Evolutionary conservation across 2,888 invertebrate species (phyloP).

Genomic region (Eupithecia subumbrata): DNA sequence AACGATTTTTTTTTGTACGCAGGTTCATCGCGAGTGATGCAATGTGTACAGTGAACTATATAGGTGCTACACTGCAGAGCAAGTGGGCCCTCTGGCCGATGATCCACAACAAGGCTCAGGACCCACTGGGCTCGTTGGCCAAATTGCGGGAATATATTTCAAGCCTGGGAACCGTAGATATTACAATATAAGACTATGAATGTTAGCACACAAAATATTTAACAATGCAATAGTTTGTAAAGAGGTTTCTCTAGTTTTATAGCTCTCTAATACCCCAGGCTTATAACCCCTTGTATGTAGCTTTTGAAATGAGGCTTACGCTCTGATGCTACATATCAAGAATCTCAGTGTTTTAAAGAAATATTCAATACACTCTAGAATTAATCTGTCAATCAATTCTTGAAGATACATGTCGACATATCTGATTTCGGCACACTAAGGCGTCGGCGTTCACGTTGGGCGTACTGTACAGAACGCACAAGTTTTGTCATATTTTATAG

Average conservation of each 20-base stretch:
- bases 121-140: constrained; percentile 34
- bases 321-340: constrained; percentile 76
- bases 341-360: constrained; percentile 67
- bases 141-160: constrained; percentile 35
- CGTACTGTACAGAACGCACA: constrained; percentile 59
- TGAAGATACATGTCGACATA: constrained; percentile 36
- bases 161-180: constrained; percentile 27
- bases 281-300: constrained; percentile 51
- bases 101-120: constrained; percentile 9
- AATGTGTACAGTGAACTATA: constrained; percentile 74
- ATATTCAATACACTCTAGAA: constrained; percentile 42
- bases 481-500: constrained; percentile 62
- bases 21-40: constrained; percentile 56
- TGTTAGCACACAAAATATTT: constrained; percentile 24
- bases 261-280: constrained; percentile 43
- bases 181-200: constrained; percentile 28
- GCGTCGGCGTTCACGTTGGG: constrained; percentile 60
- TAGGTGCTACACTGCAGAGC: constrained; percentile 75
- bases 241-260: constrained; percentile 27
- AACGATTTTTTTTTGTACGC: constrained; percentile 19
- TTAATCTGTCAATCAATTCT: constrained; percentile 33
- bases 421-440: constrained; percentile 41
- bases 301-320: constrained; percentile 69
- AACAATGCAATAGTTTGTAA: constrained; percentile 27
- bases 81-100: constrained; percentile 43